Conservation (phyloP, 2,113 vertebrate species). For the Semnornis frantzii region DNA sequence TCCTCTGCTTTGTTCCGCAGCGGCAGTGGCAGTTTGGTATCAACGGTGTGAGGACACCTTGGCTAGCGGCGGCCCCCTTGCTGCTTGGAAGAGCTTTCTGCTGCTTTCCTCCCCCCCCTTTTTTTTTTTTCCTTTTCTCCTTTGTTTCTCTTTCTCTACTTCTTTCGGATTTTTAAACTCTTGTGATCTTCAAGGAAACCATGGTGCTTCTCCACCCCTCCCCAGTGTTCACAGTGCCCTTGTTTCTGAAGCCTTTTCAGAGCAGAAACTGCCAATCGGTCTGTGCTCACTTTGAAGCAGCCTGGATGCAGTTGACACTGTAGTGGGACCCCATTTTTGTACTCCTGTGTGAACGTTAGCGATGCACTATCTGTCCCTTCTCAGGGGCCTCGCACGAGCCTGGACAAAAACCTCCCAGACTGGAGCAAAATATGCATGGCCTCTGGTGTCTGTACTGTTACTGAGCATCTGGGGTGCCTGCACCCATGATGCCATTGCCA, state of each 20-base stretch:
- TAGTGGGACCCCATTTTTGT: conserved; percentile 45
- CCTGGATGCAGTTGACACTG: conserved; percentile 1
- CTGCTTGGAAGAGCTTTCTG: conserved; percentile 76
- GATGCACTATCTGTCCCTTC: conserved; percentile 52
- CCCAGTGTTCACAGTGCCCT: conserved; percentile 47
- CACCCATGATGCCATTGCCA: conserved; percentile 4
- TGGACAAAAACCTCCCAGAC: conserved; percentile 53
- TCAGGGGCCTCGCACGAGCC: conserved; percentile 56
- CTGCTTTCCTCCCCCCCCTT: neutral
- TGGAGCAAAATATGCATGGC: conserved; percentile 74
- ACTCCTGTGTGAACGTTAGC: conserved; percentile 30
- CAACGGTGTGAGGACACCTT: conserved; percentile 94
- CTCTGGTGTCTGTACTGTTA: conserved; percentile 74
- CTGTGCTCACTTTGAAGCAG: conserved; percentile 28
- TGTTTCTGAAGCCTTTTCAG: conserved; percentile 62
- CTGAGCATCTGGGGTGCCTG: conserved; percentile 45
- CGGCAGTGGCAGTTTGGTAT: conserved; percentile 95
- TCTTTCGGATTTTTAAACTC: conserved; percentile 71
- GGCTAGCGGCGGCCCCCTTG: conserved; percentile 66
- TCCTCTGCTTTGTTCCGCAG: conserved; percentile 90
- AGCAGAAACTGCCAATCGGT: conserved; percentile 50
- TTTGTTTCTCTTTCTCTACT: conserved; percentile 47
- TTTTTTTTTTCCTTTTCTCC: neutral
- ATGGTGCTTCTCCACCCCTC: conserved; percentile 75
- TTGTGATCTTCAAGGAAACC: conserved; percentile 75